Base-by-base conservation (phyloP, 1,140 invertebrate species). In the Microplitis mediator region DNA sequence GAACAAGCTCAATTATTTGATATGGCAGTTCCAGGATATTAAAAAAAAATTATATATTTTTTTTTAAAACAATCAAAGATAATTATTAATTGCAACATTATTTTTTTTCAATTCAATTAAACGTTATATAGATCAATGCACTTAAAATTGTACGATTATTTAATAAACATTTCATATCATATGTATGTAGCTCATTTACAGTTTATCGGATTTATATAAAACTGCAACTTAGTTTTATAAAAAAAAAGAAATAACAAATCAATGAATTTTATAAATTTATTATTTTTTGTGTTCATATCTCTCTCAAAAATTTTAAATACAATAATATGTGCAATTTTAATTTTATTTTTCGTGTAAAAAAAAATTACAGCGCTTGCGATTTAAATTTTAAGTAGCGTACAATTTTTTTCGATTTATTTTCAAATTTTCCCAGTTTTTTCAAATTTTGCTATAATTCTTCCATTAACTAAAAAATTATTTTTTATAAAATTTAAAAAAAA, bases 11-110 rank as follows among this genome's bases (percentile, higher is more conserved):
- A 86, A 85, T 86, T 85, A 76, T 85, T 87, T 89, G 89, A 90
- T 90, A 90, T 90, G 89, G 88, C 89, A 89, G 87, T 89, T 89
- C 87, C 86, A 88, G 84, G 88, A 90, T 89, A 90, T 89, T 88
- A 86, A 85, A 78, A 78, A 77, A 73, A 76, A 35, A 75, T 60
- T 77, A 70, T 23, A 23, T 23, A 23, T 23, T 23, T 16, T 74
- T 74, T 51, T 54, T 56, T 52, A 52, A 69, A 63, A 51, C 32
- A 52, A 52, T 54, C 11, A 58, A 65, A 34, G 8, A 9, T 63
- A 63, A 51, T 51, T 32, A 51, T 0, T 13, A 51, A 45, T 4
- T 9, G 8, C 34, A 13, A 36, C 36, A 52, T 63, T 39, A 39
- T 5, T 39, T 39, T 39, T 39, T 11, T 39, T 39, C 39, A 13